Conservation (phyloP, 2,113 vertebrate species). For the Proterorhinus semilunaris region DNA sequence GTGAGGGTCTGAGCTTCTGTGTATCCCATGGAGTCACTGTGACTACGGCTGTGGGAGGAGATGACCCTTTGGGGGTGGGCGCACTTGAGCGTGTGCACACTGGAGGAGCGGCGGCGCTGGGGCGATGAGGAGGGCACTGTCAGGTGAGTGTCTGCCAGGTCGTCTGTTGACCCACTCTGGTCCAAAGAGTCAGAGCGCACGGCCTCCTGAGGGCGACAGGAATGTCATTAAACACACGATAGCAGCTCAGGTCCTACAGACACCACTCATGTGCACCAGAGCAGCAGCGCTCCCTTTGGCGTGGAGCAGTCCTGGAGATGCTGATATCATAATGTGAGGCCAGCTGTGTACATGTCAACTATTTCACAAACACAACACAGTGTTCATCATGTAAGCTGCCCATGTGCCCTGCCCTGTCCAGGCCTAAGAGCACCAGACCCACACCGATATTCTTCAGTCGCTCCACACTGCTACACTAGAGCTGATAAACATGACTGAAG, state of each 20-base stretch:
- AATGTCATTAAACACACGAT: too few relatives aligned
- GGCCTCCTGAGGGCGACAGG: slow-evolving; percentile 78
- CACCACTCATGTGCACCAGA: neutral
- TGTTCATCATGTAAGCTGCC: too few relatives aligned
- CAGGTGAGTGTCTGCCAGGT: slow-evolving; percentile 45
- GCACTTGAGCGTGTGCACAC: slow-evolving; percentile 67
- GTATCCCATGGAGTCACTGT: slow-evolving; percentile 43
- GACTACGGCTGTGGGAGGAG: slow-evolving; percentile 60
- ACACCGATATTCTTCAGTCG: too few relatives aligned
- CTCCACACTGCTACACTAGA: too few relatives aligned
- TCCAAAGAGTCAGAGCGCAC: slow-evolving; percentile 60
- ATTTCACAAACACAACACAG: too few relatives aligned
- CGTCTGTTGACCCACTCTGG: slow-evolving; percentile 63
- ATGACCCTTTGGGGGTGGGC: slow-evolving; percentile 64
- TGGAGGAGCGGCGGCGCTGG: slow-evolving; percentile 54
- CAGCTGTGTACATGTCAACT: too few relatives aligned
- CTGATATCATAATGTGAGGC: too few relatives aligned
- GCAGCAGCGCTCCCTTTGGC: too few relatives aligned
- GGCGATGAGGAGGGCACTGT: slow-evolving; percentile 45
- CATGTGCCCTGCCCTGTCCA: too few relatives aligned
- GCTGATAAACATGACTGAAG: neutral
- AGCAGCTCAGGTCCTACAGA: neutral
- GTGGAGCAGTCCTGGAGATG: too few relatives aligned
- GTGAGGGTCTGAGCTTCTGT: slow-evolving; percentile 25
- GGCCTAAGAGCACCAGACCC: too few relatives aligned